A percentile compares a stretch with the other conserved stretches of the same genome.
Conservation (phyloP, 2,888 invertebrate genomes). For the Strigamia transsilvanica region DNA sequence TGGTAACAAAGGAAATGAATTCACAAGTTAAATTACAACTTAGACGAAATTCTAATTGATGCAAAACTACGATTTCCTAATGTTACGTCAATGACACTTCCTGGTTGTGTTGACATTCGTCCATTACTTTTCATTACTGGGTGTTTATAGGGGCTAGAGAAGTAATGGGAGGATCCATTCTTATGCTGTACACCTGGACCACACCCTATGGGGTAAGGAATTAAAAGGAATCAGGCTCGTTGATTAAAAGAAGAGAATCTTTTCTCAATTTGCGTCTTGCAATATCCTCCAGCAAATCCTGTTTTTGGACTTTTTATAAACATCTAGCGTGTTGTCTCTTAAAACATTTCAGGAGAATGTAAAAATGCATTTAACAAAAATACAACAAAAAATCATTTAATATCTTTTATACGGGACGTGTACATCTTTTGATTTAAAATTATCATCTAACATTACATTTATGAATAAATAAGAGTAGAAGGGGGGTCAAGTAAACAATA, state of each 20-base stretch:
- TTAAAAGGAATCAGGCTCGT: not conserved
- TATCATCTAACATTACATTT: constrained; percentile 18
- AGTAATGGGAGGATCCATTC: constrained; percentile 17
- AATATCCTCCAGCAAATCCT: too few species aligned
- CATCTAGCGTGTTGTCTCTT: not conserved
- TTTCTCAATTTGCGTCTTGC: not conserved
- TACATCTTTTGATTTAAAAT: constrained; percentile 28
- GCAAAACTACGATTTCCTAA: not conserved
- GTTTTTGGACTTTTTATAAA: too few species aligned
- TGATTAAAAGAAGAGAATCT: constrained; percentile 6
- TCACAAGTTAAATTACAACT: not conserved
- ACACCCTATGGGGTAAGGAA: not conserved
- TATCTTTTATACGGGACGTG: constrained; percentile 34
- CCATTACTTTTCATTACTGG: constrained; percentile 20
- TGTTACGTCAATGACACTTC: constrained; percentile 32
- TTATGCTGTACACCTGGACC: constrained; percentile 15
- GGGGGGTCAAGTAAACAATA: not conserved
- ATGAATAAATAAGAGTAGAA: constrained; percentile 37
- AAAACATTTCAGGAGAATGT: not conserved
- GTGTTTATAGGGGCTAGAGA: not conserved
- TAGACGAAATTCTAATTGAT: not conserved
- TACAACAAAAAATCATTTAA: constrained; percentile 50
- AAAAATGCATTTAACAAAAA: constrained; percentile 51
- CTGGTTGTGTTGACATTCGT: constrained; percentile 27
- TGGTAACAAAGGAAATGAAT: not conserved